These are phyloP conservation scores for Diaprepes abbreviatus DNA, from an alignment of 2,888 invertebrate genomes.

Conservation along the genomic window DNA sequence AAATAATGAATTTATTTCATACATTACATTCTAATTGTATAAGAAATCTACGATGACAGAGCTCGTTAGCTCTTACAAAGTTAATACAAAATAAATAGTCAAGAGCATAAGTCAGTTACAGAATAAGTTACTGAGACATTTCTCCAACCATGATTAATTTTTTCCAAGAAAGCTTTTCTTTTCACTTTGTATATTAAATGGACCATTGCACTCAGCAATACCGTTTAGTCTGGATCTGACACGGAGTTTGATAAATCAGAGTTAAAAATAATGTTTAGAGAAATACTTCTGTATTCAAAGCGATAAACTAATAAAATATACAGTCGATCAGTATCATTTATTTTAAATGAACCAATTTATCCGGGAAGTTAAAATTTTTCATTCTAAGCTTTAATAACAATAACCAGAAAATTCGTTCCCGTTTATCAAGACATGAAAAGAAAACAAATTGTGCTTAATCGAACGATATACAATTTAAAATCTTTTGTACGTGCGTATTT, in stretches of 20 bases:
- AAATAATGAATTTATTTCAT: no score
- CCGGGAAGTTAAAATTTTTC: slow-evolving; percentile 2
- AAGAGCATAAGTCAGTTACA: no score
- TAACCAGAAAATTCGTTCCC: neutral
- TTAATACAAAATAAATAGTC: no score
- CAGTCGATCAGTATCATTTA: slow-evolving; percentile 19
- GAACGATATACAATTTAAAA: no score
- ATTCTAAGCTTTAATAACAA: neutral
- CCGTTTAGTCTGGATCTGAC: slow-evolving; percentile 34
- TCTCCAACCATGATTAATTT: no score
- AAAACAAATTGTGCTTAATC: no score
- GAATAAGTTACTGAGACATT: no score
- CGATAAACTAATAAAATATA: slow-evolving; percentile 35
- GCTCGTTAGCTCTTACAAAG: no score
- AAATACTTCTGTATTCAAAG: slow-evolving; percentile 22
- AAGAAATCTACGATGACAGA: no score
- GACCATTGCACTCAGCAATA: slow-evolving; percentile 30
- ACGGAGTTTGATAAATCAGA: slow-evolving; percentile 27
- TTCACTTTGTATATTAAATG: slow-evolving; percentile 16
- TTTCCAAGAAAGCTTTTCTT: neutral
- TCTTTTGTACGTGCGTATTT: no score
- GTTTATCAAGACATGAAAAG: no score
- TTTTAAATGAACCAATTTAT: neutral
- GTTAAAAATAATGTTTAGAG: slow-evolving; percentile 31
- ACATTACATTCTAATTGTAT: no score